Base-by-base conservation (phyloP, 2,797 vertebrate genomes). In the Sebastiscus tertius region DNA sequence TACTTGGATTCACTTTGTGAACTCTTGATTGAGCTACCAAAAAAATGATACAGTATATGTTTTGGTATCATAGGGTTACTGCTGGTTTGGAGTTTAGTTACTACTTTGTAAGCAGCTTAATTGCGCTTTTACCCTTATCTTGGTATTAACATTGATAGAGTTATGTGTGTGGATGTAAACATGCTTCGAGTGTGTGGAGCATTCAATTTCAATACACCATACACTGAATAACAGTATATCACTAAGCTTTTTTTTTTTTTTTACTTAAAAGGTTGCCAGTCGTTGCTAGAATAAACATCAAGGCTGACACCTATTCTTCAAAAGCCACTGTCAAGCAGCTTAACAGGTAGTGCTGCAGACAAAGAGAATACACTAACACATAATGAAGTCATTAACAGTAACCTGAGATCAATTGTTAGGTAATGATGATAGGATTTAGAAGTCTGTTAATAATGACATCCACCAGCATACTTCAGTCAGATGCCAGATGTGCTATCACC, bases 401-500 rank as follows among this genome's bases (percentile, higher is more conserved):
- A 86, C 60, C 66, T 24, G 83, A 89, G 84, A 89, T 84, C 63
- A 87, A 70, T 76, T 34, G 70, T 77, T 71, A 56, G 77, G 77
- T 80, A 71, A 84, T 84, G 80, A 66, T 88, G 88, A 93, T 79
- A 65, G 84, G 90, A 93, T 90, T 92, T 90, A 86, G 87, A 85
- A 76, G 70, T 54, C 83, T 79, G 75, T 66, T 88, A 39, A 81
- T 81, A 82, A 85, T 78, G 77, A 82, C 79, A 85, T 86, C 76
- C 58, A 85, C 68, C 63, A 85, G 75, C 66, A 80, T 68, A 58
- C 62, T 74, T 77, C 49, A 84, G 71, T 77, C 39, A 82, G 58
- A 70, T 61, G 68, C 72, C 84, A 79, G 75, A 88, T 82, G 63
- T 72, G 65, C 36, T 27, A 64, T 77, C 81, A 83, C 68, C 61